Base-by-base conservation (phyloP, 2,113 vertebrate genomes). In the Eupsittula cactorum region DNA sequence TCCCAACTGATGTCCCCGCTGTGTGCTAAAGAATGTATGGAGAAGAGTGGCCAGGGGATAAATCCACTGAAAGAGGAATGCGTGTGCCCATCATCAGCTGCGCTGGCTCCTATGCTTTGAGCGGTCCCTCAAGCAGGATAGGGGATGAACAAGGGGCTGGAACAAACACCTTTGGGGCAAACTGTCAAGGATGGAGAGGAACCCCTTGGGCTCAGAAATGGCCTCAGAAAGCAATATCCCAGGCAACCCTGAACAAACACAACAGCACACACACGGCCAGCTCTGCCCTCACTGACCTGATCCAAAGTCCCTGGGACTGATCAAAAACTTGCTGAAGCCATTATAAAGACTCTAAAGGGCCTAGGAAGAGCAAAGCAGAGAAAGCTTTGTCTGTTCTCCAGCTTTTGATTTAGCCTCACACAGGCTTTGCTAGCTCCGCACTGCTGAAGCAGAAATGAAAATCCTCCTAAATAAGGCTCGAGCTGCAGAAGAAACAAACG, bases 371-470 rank as follows among this genome's bases (percentile, higher is more conserved):
- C 55, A 64, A 84, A 62, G 49, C 49, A 77, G 42, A 44, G 42
- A 75, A 57, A 62, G 90, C 42, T 71, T 60, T 31, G 68, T 70
- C 60, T 81, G 73, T 74, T 60, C 64, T 67, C 64, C 33, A 52
- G 0, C 77, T 78, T 93, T 47, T 91, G 65, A 67, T 82, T 64
- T 53, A 75, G 79, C 57, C n/a, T 92, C 86, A 31, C 64, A 44
- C 20, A 73, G 70, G 70, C 62, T 95, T 82, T 78, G 77, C 75
- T 86, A 88, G 79, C 82, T 90, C 70, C 74, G 55, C 70, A 71
- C 47, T 87, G 71, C 37, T 57, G 42, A 63, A 89, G 63, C n/a
- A 88, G 49, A 62, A 85, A 47, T 17, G 64, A 94, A 92, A 95
- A 68, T 59, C 67, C 70, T 96, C 89, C 90, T 82, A 86, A 89